Evolutionary conservation across 2,113 vertebrate genomes (phyloP).

Genomic region (Puffinus mauretanicus): DNA sequence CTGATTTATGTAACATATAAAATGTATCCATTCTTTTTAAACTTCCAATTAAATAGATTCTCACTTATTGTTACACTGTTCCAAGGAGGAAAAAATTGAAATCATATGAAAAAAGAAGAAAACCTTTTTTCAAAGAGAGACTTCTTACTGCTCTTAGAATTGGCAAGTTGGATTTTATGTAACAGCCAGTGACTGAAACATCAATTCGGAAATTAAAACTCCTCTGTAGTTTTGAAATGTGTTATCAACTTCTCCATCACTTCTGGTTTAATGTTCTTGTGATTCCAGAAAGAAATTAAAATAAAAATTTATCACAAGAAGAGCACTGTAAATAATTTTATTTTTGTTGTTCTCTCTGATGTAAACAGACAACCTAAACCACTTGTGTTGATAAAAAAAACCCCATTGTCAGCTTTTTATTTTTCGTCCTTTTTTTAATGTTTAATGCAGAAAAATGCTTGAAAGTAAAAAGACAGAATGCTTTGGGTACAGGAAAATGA

Average conservation of each 20-base stretch:
- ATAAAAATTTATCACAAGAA: not conserved
- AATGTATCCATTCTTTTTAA: conserved; percentile 32
- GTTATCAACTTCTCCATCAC: not conserved
- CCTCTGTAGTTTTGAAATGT: not conserved
- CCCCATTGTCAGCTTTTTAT: not conserved
- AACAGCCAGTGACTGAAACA: not conserved
- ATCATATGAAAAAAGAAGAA: not conserved
- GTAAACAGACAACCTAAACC: not conserved
- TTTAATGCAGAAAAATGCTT: not conserved
- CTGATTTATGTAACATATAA: conserved; percentile 20
- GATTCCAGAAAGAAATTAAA: not conserved
- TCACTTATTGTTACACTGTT: not conserved
- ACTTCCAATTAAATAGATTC: conserved; percentile 10
- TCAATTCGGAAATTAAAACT: not conserved
- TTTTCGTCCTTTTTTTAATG: not conserved
- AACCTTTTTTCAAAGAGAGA: not conserved
- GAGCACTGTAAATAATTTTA: not conserved
- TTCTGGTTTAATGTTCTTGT: not conserved
- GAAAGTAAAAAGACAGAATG: not conserved
- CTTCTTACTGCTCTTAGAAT: not conserved
- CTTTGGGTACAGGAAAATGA: not conserved
- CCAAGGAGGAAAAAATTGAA: conserved; percentile 1
- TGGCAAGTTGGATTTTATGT: not conserved
- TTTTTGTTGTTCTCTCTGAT: not conserved
- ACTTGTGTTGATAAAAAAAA: not conserved